Evolutionary conservation across 64 coral and sea anemone species (phyloP).

Genomic region (Dendronephthya gigantea): DNA sequence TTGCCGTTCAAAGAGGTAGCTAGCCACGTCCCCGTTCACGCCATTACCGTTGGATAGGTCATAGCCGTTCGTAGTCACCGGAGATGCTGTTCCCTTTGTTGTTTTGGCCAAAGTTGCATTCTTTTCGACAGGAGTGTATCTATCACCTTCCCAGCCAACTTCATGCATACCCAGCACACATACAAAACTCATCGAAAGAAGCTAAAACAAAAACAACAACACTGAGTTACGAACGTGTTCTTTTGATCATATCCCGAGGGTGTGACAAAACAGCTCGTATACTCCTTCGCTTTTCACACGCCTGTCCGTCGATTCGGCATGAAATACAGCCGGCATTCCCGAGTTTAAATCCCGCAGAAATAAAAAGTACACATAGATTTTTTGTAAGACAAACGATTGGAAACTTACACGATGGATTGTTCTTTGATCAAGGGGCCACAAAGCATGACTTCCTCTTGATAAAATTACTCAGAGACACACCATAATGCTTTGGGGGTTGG

Average conservation of each 20-base stretch:
- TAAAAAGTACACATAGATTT: background rate
- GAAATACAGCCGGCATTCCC: background rate
- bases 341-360: background rate
- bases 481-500: background rate
- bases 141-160: conserved; percentile 99
- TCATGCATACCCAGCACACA: conserved; percentile 99
- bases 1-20: conserved; percentile 95
- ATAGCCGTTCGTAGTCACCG: conserved; percentile 57
- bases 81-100: conserved; percentile 56
- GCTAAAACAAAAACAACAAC: conserved; percentile 73
- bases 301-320: background rate
- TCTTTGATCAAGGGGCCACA: background rate
- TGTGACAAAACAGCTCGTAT: background rate
- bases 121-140: conserved; percentile 74
- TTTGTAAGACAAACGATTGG: background rate
- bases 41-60: conserved; percentile 72
- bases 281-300: background rate
- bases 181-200: conserved; percentile 99
- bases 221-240: background rate
- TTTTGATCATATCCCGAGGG: background rate
- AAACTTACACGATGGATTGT: conserved; percentile 18
- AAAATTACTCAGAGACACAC: background rate
- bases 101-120: conserved; percentile 66
- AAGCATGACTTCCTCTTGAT: background rate
- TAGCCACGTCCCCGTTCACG: conserved; percentile 96